Percentiles rank a stretch among this genome's conserved stretches.
These are phyloP conservation scores for Tychaedon coryphoeus DNA, from an alignment of 2,113 vertebrate species.

Conservation along the genomic window DNA sequence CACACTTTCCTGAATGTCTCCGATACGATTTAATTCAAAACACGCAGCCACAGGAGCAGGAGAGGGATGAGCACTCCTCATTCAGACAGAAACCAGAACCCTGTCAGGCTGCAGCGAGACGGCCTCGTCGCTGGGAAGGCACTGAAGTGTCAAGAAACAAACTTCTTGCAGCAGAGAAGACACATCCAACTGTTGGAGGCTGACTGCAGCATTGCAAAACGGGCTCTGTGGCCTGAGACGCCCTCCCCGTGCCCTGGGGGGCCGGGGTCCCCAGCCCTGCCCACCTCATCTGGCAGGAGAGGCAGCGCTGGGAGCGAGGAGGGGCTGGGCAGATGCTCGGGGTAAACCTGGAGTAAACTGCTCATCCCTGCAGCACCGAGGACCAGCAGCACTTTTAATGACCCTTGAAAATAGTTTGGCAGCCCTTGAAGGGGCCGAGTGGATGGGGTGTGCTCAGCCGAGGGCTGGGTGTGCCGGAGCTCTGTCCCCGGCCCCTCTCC, in stretches of 20 bases:
- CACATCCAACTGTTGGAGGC: background rate
- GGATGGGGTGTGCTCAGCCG: background rate
- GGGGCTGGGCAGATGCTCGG: accelerated
- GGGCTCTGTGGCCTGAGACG: background rate
- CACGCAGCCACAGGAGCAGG: background rate
- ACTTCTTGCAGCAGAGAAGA: background rate
- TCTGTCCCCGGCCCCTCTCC: too few relatives aligned
- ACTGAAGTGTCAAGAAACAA: background rate
- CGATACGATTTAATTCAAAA: background rate
- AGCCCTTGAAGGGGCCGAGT: background rate
- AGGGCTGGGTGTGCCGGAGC: background rate
- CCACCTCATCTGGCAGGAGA: accelerated
- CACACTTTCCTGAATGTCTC: background rate
- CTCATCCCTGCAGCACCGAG: background rate
- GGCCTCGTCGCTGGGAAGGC: background rate
- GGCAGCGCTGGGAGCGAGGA: accelerated
- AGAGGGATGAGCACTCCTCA: background rate
- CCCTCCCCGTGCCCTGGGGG: accelerated
- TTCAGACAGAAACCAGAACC: background rate
- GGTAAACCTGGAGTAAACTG: background rate
- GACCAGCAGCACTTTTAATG: background rate
- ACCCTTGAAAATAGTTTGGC: background rate
- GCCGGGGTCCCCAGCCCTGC: background rate
- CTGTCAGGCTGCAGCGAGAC: background rate
- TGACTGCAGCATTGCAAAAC: background rate